phyloP scores from a whole-genome alignment of 2,888 invertebrate genomes.

The Phyllotreta striolata region DNA sequence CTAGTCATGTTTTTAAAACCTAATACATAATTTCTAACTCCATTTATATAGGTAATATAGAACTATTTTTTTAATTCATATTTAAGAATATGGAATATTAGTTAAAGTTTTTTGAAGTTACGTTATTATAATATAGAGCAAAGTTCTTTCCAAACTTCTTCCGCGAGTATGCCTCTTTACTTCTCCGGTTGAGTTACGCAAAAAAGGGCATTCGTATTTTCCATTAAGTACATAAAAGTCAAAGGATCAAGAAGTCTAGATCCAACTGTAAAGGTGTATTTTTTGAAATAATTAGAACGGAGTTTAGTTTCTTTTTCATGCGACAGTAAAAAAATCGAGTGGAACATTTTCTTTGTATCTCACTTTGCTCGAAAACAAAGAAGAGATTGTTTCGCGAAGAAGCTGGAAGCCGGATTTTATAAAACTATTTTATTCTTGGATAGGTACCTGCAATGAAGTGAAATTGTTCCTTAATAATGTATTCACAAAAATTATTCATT shows the following conservation, averaged over 20 bases:
- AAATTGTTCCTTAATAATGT: too few relatives aligned
- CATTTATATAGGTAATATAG: not conserved
- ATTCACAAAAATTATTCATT: too few relatives aligned
- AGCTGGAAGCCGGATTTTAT: too few relatives aligned
- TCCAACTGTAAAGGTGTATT: slow-evolving; percentile 18
- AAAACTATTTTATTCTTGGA: too few relatives aligned
- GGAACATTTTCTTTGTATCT: slow-evolving; percentile 7
- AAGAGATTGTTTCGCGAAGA: too few relatives aligned
- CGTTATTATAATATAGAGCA: not conserved
- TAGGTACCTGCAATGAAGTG: too few relatives aligned
- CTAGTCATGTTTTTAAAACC: slow-evolving; percentile 7
- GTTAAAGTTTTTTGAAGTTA: too few relatives aligned
- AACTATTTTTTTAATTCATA: not conserved
- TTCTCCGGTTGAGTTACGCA: not conserved
- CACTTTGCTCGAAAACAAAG: not conserved
- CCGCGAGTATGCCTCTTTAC: not conserved
- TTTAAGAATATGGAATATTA: not conserved
- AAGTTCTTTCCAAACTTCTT: slow-evolving; percentile 6
- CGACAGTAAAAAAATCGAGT: slow-evolving; percentile 3
- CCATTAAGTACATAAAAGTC: slow-evolving; percentile 24
- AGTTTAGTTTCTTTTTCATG: slow-evolving; percentile 16
- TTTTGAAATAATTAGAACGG: slow-evolving; percentile 25
- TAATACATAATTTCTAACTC: slow-evolving; percentile 2
- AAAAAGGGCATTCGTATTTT: slow-evolving; percentile 20
- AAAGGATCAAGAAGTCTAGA: slow-evolving; percentile 23